These are phyloP conservation scores for Amia ocellicauda DNA, from an alignment of 2,113 vertebrate species.

Conservation along the genomic window DNA sequence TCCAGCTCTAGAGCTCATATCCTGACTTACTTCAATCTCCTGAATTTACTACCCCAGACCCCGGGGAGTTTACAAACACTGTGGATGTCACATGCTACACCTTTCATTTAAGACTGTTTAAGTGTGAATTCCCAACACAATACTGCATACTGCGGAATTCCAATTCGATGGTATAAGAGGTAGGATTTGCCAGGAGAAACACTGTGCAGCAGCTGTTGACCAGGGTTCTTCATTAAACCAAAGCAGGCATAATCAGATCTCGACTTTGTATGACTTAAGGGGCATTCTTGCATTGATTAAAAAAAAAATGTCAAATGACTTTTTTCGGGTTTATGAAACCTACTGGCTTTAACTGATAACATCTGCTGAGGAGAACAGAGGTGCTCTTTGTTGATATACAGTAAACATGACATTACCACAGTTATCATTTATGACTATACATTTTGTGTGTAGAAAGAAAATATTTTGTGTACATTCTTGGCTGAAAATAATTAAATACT, in stretches of 20 bases:
- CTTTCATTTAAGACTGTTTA: slow-evolving; percentile 14
- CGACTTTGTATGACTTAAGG: no score
- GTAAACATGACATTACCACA: background rate
- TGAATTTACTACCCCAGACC: background rate
- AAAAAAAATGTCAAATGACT: background rate
- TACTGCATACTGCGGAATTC: slow-evolving; percentile 32
- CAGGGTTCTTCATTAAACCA: slow-evolving; percentile 33
- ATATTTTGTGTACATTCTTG: no score
- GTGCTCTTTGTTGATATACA: background rate
- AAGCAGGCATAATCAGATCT: slow-evolving; percentile 5
- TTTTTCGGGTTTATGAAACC: background rate
- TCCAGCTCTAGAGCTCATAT: background rate
- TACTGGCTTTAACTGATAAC: background rate
- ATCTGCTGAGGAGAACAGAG: background rate
- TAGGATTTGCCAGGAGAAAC: slow-evolving; percentile 50
- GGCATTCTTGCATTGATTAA: background rate
- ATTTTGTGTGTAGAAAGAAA: no score
- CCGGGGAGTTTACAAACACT: no score
- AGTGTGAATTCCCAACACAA: slow-evolving; percentile 9
- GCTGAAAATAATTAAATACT: no score
- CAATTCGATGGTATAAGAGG: no score
- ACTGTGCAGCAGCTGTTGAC: slow-evolving; percentile 40
- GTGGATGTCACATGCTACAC: background rate
- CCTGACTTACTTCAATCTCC: background rate
- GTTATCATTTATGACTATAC: no score